phyloP scores from a whole-genome alignment of 2,888 invertebrate species.

The Tolmerus cingulatus region DNA sequence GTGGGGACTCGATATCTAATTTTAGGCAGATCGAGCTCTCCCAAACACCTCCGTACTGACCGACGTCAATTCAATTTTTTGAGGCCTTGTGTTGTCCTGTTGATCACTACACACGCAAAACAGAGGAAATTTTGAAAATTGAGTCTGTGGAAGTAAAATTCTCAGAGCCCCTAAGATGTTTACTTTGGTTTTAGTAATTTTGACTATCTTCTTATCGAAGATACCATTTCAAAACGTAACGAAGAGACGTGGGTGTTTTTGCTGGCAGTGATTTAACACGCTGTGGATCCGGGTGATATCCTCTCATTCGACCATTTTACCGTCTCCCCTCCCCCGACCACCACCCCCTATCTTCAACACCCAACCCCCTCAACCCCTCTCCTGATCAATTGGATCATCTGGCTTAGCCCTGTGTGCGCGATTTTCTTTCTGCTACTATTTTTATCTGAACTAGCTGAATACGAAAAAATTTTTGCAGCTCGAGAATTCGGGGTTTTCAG shows the following conservation, averaged over 20 bases:
- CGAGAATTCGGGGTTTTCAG: slow-evolving; percentile 26
- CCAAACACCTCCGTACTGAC: not conserved
- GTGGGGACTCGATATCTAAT: slow-evolving; percentile 2
- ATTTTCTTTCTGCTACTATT: slow-evolving; percentile 22
- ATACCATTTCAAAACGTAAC: not conserved
- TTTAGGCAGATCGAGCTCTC: not conserved
- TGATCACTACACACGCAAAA: not conserved
- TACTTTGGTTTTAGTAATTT: not conserved
- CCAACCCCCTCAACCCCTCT: not conserved
- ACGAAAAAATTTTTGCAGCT: slow-evolving; percentile 35
- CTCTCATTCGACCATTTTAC: not conserved
- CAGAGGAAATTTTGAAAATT: not conserved
- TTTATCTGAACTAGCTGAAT: slow-evolving; percentile 4
- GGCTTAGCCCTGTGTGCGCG: slow-evolving; percentile 4
- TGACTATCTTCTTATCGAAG: not conserved
- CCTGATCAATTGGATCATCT: not conserved
- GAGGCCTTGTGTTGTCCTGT: not conserved
- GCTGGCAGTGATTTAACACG: slow-evolving; percentile 21
- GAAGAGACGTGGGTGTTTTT: slow-evolving; percentile 14
- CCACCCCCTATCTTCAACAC: not conserved
- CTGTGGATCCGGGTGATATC: not conserved
- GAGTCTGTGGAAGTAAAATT: not conserved
- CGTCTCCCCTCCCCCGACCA: too few species aligned
- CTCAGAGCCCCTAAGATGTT: not conserved
- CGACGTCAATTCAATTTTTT: slow-evolving; percentile 17